Percentiles rank a stretch among this genome's conserved stretches.
phyloP scores from a whole-genome alignment of 2,888 invertebrate genomes.

The Cheilosia variabilis region DNA sequence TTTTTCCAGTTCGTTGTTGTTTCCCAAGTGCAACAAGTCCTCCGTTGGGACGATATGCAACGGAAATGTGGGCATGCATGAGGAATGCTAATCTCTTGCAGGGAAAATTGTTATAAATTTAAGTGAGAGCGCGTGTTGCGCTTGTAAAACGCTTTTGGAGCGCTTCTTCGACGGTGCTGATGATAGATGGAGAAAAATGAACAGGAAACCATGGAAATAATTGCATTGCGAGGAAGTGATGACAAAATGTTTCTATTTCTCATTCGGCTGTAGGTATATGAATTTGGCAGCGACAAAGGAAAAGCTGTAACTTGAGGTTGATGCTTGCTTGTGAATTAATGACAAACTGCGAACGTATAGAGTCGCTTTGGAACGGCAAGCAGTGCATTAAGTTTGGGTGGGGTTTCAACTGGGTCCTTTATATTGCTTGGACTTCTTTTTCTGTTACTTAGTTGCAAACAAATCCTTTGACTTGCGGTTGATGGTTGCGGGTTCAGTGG shows the following conservation, averaged over 20 bases:
- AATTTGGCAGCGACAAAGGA: background rate
- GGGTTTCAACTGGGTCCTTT: no score
- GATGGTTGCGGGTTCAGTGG: no score
- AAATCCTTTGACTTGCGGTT: no score
- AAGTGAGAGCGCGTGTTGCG: conserved; percentile 13
- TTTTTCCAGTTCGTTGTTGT: no score
- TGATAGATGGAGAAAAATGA: background rate
- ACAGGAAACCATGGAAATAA: conserved; percentile 7
- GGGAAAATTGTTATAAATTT: conserved; percentile 22
- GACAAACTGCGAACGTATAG: no score
- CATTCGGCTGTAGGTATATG: background rate
- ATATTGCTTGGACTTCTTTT: no score
- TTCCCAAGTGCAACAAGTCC: conserved; percentile 53
- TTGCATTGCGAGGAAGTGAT: conserved; percentile 1
- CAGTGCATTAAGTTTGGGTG: no score
- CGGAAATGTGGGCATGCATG: background rate
- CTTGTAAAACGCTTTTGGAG: conserved; percentile 1
- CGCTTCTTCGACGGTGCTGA: background rate
- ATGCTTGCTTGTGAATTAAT: no score
- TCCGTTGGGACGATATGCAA: conserved; percentile 1
- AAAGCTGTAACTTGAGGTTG: background rate
- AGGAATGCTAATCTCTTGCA: conserved; percentile 16
- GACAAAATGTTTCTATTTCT: conserved; percentile 11
- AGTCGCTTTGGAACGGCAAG: no score
- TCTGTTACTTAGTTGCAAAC: no score